These are phyloP conservation scores for Caenorhabditis macrosperma DNA, from an alignment of 2,888 invertebrate genomes.

Conservation along the genomic window DNA sequence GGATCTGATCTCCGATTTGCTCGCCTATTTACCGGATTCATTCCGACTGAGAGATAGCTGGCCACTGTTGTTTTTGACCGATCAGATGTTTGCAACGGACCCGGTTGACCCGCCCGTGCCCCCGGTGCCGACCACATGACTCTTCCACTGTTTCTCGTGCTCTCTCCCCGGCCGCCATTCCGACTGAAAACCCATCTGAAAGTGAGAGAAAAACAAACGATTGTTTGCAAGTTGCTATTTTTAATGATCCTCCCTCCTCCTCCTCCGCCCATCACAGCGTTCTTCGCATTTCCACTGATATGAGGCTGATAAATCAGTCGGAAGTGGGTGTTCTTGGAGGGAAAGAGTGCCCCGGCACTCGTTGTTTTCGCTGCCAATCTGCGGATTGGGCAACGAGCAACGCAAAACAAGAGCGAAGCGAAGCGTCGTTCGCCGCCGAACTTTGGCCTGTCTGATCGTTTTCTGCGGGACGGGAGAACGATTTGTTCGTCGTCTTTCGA, in stretches of 20 bases:
- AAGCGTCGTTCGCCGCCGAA: too few relatives aligned
- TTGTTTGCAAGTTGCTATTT: conserved; percentile 23
- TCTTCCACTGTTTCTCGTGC: conserved; percentile 15
- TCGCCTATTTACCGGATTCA: too few relatives aligned
- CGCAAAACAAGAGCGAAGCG: neutral
- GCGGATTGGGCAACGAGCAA: neutral
- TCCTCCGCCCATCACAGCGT: too few relatives aligned
- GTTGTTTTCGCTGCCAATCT: conserved; percentile 1
- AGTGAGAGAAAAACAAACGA: neutral
- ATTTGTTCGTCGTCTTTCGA: neutral
- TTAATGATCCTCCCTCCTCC: neutral
- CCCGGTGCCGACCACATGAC: conserved; percentile 48
- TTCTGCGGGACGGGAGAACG: conserved; percentile 10
- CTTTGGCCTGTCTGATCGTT: conserved; percentile 26
- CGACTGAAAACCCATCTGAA: conserved; percentile 20
- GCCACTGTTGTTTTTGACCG: conserved; percentile 5
- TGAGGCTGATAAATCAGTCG: conserved; percentile 2
- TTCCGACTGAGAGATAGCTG: too few relatives aligned
- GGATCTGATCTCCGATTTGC: neutral
- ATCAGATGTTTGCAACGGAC: conserved; percentile 41
- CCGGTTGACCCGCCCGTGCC: conserved; percentile 40
- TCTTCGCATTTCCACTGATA: neutral
- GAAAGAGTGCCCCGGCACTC: conserved; percentile 9
- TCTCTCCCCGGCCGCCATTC: too few relatives aligned
- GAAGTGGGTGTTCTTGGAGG: conserved; percentile 1